Evolutionary conservation across 2,113 vertebrate genomes (phyloP).

Genomic region (Jaculus jaculus): DNA sequence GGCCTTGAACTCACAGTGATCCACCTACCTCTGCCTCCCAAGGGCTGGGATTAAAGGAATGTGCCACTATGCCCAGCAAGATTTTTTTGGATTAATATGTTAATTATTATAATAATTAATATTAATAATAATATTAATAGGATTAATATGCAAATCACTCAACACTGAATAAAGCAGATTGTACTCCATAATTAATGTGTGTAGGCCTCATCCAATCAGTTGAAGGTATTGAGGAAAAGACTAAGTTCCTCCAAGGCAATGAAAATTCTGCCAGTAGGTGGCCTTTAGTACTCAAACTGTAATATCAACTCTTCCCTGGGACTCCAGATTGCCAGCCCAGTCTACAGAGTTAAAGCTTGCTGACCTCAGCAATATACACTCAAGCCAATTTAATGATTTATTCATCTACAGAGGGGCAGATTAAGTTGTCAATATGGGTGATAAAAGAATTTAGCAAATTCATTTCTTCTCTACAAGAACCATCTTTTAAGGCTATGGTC

Average conservation of each 20-base stretch:
- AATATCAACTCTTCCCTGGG: background rate
- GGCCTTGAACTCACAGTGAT: too few species aligned
- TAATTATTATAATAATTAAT: too few species aligned
- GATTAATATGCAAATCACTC: background rate
- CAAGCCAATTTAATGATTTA: background rate
- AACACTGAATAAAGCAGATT: background rate
- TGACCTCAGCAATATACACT: rapidly evolving
- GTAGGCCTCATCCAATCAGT: background rate
- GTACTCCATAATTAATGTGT: background rate
- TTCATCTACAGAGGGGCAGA: background rate
- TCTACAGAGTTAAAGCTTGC: background rate
- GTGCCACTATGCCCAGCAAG: too few species aligned
- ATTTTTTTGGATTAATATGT: too few species aligned
- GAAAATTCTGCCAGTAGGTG: background rate
- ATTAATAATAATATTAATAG: too few species aligned
- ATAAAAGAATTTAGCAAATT: background rate
- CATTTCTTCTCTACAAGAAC: background rate
- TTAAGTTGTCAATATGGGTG: background rate
- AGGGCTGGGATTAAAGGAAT: too few species aligned
- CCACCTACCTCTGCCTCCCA: too few species aligned
- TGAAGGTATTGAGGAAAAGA: background rate
- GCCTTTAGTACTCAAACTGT: background rate
- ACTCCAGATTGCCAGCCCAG: background rate
- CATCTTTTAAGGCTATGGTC: background rate
- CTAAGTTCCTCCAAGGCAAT: background rate